phyloP scores from a whole-genome alignment of 2,797 vertebrate genomes.

The Anolis apletophallus region DNA sequence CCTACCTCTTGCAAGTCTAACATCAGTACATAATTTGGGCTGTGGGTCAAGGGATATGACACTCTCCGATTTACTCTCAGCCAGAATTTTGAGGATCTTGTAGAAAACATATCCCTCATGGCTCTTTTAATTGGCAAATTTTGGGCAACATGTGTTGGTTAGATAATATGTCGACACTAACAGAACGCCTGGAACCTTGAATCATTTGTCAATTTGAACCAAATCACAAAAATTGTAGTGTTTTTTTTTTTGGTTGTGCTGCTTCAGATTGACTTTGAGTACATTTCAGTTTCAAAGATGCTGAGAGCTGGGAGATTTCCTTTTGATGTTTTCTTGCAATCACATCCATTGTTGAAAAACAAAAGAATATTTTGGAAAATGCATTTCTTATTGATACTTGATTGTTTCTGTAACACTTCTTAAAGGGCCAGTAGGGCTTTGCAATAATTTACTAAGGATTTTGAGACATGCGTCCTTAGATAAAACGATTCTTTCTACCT shows the following conservation, averaged over 20 bases:
- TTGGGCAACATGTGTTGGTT: not conserved
- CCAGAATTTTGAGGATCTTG: not conserved
- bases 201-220: not conserved
- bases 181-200: not conserved
- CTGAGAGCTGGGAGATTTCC: not conserved
- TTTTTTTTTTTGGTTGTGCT: not conserved
- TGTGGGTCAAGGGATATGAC: not conserved
- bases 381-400: constrained; percentile 6
- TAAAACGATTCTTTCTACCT: constrained; percentile 25
- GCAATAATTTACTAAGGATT: constrained; percentile 21
- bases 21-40: not conserved
- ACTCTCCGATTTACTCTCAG: not conserved
- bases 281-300: not conserved
- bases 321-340: not conserved
- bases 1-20: constrained; percentile 12
- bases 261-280: not conserved
- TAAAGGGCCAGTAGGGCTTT: not conserved
- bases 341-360: not conserved
- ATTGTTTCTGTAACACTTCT: not conserved
- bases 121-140: not conserved
- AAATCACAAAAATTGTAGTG: not conserved
- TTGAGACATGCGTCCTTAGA: not conserved
- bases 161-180: not conserved
- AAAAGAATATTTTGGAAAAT: not conserved
- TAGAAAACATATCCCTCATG: not conserved